These are phyloP conservation scores for Oryzias melastigma DNA, from an alignment of 2,113 vertebrate species.

Conservation along the genomic window DNA sequence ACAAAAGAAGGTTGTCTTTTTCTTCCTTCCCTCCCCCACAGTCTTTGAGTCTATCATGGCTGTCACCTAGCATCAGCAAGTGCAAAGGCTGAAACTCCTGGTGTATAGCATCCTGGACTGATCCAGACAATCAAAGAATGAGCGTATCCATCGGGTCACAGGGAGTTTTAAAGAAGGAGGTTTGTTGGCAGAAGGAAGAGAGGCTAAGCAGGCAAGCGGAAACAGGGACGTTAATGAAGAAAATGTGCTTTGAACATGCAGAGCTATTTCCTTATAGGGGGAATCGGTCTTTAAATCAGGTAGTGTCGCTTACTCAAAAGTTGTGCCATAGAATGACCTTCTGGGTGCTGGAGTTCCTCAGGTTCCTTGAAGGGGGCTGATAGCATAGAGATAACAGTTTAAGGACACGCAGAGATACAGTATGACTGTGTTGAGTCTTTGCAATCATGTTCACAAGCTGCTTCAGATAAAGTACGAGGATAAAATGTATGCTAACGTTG, in stretches of 20 bases:
- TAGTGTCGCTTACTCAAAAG: conserved; percentile 28
- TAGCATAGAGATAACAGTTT: conserved; percentile 50
- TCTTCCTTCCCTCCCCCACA: conserved; percentile 33
- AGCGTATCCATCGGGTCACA: conserved; percentile 44
- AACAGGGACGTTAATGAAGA: conserved; percentile 27
- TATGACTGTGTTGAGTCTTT: conserved; percentile 31
- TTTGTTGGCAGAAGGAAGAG: conserved; percentile 30
- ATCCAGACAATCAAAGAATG: conserved; percentile 50
- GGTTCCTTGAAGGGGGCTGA: conserved; percentile 50
- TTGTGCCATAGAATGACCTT: conserved; percentile 32
- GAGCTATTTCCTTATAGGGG: neutral
- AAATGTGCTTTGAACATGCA: conserved; percentile 8
- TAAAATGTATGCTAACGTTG: conserved; percentile 18
- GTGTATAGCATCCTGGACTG: conserved; percentile 46
- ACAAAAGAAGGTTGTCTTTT: conserved; percentile 53
- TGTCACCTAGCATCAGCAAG: conserved; percentile 68
- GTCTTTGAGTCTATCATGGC: conserved; percentile 61
- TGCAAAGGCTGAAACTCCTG: conserved; percentile 64
- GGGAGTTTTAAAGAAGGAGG: conserved; percentile 27
- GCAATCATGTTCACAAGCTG: conserved; percentile 28
- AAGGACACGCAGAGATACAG: conserved; percentile 54
- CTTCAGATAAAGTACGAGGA: conserved; percentile 12
- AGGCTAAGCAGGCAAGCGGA: conserved; percentile 60
- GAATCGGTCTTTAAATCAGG: neutral
- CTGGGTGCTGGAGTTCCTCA: conserved; percentile 33